These are phyloP conservation scores for Pentamera pediparva DNA, from an alignment of 53 echinoderm and acorn worm genomes.

Conservation along the genomic window DNA sequence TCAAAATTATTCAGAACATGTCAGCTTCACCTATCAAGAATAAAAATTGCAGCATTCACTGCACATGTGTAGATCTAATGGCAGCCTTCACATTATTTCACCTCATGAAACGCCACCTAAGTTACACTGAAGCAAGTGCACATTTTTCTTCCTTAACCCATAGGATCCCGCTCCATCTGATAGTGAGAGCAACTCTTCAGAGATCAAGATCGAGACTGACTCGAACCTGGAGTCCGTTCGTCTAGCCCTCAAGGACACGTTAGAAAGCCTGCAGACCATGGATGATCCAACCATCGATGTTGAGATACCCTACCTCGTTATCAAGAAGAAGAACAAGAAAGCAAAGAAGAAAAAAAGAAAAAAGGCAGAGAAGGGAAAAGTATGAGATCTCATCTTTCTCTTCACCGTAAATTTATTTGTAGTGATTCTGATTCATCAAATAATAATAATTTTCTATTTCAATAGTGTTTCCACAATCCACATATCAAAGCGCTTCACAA, in stretches of 20 bases:
- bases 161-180: slow-evolving; percentile 24
- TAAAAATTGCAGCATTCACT: too few relatives aligned
- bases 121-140: background rate
- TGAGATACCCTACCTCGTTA: slow-evolving; percentile 24
- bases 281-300: slow-evolving; percentile 27
- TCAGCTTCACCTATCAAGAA: too few relatives aligned
- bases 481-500: too few relatives aligned
- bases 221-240: slow-evolving; percentile 15
- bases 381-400: too few relatives aligned
- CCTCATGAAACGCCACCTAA: background rate
- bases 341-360: slow-evolving; percentile 9
- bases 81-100: background rate
- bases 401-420: too few relatives aligned
- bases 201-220: slow-evolving; percentile 28
- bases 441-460: too few relatives aligned
- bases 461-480: too few relatives aligned
- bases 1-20: too few relatives aligned
- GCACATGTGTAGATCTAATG: background rate
- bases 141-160: too few relatives aligned
- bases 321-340: slow-evolving; percentile 28
- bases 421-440: too few relatives aligned
- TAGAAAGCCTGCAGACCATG: slow-evolving; percentile 22
- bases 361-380: too few relatives aligned
- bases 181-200: slow-evolving; percentile 17
- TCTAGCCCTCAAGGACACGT: slow-evolving; percentile 12